Evolutionary conservation across 1,140 invertebrate genomes (phyloP).

Genomic region (Cydia fagiglandana): DNA sequence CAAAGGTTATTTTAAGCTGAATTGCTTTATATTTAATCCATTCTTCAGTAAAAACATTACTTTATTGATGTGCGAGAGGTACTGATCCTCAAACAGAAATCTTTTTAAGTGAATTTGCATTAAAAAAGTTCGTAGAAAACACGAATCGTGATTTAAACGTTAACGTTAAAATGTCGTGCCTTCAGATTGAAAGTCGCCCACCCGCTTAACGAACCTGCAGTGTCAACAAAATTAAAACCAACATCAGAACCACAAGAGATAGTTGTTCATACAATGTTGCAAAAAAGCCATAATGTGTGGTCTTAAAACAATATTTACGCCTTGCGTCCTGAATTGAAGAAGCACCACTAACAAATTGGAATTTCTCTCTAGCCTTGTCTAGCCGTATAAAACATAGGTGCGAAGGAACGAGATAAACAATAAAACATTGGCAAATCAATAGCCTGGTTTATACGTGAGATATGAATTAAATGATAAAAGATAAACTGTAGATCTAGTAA

Average conservation of each 20-base stretch:
- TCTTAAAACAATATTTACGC: conserved; percentile 22
- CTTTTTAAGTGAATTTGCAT: too few species aligned
- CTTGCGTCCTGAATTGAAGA: conserved; percentile 9
- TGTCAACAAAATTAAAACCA: background rate
- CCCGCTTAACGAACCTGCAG: background rate
- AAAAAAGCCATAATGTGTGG: conserved; percentile 18
- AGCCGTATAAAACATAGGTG: background rate
- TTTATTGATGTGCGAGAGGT: too few species aligned
- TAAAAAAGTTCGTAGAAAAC: too few species aligned
- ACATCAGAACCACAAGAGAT: background rate
- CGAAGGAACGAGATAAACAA: background rate
- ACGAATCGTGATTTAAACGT: too few species aligned
- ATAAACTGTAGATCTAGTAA: conserved; percentile 55
- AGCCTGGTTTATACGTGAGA: conserved; percentile 53
- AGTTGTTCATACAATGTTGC: background rate
- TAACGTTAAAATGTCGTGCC: too few species aligned
- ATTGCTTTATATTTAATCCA: too few species aligned
- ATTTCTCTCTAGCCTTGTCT: background rate
- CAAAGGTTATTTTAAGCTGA: too few species aligned
- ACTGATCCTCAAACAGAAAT: too few species aligned
- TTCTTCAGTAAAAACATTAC: too few species aligned
- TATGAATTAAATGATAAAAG: conserved; percentile 64
- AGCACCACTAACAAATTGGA: conserved; percentile 24
- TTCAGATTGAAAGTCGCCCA: background rate
- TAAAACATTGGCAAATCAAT: conserved; percentile 47